These are phyloP conservation scores for Chaetodon auriga DNA, from an alignment of 2,113 vertebrate genomes.

Conservation along the genomic window DNA sequence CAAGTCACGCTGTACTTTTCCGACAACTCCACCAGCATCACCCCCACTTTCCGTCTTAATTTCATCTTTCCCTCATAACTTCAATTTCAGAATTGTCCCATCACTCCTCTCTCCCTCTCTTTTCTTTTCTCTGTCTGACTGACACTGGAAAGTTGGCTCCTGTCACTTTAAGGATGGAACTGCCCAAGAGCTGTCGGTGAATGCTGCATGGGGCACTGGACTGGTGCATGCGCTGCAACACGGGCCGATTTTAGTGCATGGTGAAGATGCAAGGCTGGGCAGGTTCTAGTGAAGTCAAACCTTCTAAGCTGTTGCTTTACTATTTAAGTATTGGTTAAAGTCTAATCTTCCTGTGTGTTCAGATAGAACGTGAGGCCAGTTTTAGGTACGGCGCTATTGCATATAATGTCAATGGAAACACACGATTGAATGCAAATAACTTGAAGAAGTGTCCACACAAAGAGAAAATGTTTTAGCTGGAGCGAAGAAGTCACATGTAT, in stretches of 20 bases:
- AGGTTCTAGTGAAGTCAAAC: slow-evolving; percentile 11
- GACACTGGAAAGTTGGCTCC: slow-evolving; percentile 71
- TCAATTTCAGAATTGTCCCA: slow-evolving; percentile 26
- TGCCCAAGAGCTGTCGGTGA: slow-evolving; percentile 77
- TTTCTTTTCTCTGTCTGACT: slow-evolving; percentile 76
- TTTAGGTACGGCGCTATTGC: background rate
- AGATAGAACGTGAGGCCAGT: background rate
- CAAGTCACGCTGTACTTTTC: slow-evolving; percentile 8
- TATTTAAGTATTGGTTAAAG: background rate
- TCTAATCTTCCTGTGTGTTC: background rate
- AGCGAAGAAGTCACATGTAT: background rate
- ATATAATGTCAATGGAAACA: background rate
- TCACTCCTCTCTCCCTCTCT: slow-evolving; percentile 76
- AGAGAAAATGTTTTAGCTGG: background rate
- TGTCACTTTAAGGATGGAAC: slow-evolving; percentile 75
- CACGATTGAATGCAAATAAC: background rate
- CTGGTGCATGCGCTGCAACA: slow-evolving; percentile 83
- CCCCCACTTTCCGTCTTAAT: background rate
- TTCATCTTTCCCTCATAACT: slow-evolving; percentile 1
- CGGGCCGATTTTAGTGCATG: slow-evolving; percentile 70
- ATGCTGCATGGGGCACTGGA: slow-evolving; percentile 86
- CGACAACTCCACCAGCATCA: slow-evolving; percentile 3
- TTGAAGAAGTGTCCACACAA: background rate
- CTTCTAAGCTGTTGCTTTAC: background rate
- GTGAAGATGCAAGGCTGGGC: slow-evolving; percentile 70